Conservation (phyloP, 2,113 vertebrate genomes). For the Alces alces region DNA sequence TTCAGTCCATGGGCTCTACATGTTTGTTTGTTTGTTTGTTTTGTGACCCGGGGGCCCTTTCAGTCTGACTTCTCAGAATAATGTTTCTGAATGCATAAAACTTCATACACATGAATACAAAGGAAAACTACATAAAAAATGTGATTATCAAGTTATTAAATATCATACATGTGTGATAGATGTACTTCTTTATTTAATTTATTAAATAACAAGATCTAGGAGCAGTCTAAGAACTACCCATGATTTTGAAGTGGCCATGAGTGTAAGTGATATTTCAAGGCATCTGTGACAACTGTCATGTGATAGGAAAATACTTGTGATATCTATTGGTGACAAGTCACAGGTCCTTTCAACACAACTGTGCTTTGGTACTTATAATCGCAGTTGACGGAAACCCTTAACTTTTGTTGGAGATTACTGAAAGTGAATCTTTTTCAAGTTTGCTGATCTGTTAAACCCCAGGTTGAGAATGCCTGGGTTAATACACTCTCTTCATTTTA, state of each 20-base stretch:
- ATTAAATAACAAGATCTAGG: neutral
- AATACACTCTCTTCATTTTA: neutral
- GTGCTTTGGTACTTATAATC: neutral
- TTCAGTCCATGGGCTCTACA: neutral
- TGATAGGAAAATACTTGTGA: neutral
- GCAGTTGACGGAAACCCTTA: neutral
- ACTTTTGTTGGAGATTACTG: neutral
- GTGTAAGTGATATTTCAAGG: neutral
- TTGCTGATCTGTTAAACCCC: neutral
- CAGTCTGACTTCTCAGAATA: neutral
- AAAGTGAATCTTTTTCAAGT: conserved; percentile 8
- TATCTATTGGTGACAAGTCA: neutral
- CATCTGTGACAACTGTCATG: neutral
- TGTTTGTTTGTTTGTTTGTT: neutral
- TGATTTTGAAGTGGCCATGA: neutral
- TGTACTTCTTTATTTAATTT: conserved; percentile 2
- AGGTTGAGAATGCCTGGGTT: conserved; percentile 13
- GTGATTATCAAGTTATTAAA: neutral
- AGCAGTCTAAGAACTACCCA: neutral
- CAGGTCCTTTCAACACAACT: neutral
- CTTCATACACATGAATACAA: neutral
- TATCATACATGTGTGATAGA: neutral
- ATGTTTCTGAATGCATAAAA: neutral
- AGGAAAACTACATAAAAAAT: conserved; percentile 14
- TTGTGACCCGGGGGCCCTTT: neutral